Percentiles rank a stretch among this genome's conserved stretches.
Conservation (phyloP, 2,113 vertebrate genomes). For the Oophaga pumilio region DNA sequence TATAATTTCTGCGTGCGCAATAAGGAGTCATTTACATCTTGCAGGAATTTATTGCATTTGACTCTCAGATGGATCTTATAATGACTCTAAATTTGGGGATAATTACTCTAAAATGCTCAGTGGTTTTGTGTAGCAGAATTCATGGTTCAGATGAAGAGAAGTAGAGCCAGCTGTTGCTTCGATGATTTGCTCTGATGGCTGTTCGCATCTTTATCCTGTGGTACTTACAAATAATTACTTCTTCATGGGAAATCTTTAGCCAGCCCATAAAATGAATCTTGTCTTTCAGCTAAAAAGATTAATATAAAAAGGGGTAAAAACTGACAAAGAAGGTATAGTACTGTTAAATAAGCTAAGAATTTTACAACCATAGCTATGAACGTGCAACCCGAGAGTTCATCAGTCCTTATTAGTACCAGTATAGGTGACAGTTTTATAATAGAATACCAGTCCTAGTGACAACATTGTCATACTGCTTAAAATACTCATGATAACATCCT, state of each 20-base stretch:
- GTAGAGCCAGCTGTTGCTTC: conserved; percentile 44
- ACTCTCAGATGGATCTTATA: conserved; percentile 43
- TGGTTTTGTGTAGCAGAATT: conserved; percentile 40
- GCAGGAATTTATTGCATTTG: conserved; percentile 27
- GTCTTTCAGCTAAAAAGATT: neutral
- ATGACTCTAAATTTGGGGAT: conserved; percentile 35
- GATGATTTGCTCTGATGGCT: conserved; percentile 10
- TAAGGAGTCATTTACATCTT: conserved; percentile 44
- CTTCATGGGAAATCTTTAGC: conserved; percentile 43
- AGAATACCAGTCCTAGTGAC: neutral
- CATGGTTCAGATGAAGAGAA: conserved; percentile 27
- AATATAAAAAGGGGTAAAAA: neutral
- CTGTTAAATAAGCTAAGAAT: neutral
- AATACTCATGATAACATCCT: neutral
- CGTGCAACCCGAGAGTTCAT: neutral
- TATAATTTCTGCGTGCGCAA: neutral
- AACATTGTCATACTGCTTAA: neutral
- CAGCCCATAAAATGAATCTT: neutral
- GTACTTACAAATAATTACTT: conserved; percentile 29
- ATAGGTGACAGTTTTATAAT: neutral
- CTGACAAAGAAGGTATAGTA: neutral
- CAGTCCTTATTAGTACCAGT: neutral
- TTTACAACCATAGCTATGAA: neutral
- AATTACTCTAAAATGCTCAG: conserved; percentile 44
- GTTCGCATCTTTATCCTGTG: conserved; percentile 21